Conservation (phyloP, 2,113 vertebrate genomes). For the Centropristis striata region DNA sequence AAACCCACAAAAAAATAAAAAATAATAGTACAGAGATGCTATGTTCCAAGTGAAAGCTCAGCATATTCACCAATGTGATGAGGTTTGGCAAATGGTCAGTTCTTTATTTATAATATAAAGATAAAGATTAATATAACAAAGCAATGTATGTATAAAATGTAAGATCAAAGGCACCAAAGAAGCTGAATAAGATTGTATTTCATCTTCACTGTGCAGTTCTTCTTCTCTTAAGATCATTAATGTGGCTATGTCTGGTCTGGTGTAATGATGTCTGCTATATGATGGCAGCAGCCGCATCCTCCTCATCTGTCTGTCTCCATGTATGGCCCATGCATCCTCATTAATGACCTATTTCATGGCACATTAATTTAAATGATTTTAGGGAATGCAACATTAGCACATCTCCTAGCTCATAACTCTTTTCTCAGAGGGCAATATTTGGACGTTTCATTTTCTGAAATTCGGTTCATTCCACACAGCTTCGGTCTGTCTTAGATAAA, state of each 20-base stretch:
- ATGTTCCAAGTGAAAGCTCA: too few relatives aligned
- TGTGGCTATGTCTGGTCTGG: conserved; percentile 39
- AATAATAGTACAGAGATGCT: too few relatives aligned
- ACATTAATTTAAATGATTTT: conserved; percentile 84
- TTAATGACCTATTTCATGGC: conserved; percentile 83
- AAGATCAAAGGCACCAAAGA: conserved; percentile 10
- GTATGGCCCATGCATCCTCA: conserved; percentile 78
- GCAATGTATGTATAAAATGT: too few relatives aligned
- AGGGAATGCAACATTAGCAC: conserved; percentile 80
- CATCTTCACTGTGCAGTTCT: conserved; percentile 8
- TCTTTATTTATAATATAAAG: too few relatives aligned
- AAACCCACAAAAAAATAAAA: too few relatives aligned
- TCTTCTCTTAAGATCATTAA: conserved; percentile 27
- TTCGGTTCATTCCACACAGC: not conserved
- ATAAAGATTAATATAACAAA: too few relatives aligned
- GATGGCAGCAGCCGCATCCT: conserved; percentile 41
- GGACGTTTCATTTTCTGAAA: conserved; percentile 59
- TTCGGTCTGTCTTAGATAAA: conserved; percentile 10
- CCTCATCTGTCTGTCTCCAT: conserved; percentile 75
- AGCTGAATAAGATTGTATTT: conserved; percentile 9
- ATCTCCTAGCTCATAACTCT: conserved; percentile 75
- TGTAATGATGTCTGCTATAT: conserved; percentile 63
- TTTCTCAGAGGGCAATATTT: conserved; percentile 65
- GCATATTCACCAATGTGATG: too few relatives aligned
- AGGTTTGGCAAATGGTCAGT: too few relatives aligned